phyloP scores from a whole-genome alignment of 1,140 invertebrate genomes.

The Formica selysi region DNA sequence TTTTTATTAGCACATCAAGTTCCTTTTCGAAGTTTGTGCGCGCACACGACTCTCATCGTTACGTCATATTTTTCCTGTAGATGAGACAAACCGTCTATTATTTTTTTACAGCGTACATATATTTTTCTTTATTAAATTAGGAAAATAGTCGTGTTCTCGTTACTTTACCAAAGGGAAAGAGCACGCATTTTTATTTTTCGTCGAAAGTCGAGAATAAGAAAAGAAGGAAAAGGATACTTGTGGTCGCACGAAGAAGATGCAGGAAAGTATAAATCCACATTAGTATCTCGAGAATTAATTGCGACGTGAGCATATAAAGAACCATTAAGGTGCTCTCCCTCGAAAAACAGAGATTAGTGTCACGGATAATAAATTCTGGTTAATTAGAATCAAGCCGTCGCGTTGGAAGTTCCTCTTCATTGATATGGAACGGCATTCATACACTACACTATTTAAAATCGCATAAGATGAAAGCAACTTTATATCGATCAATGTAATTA shows the following conservation, averaged over 20 bases:
- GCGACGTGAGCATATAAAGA: constrained; percentile 70
- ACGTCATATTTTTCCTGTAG: not conserved
- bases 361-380: constrained; percentile 73
- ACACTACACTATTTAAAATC: constrained; percentile 63
- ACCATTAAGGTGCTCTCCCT: constrained; percentile 67
- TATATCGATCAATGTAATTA: constrained; percentile 69
- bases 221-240: constrained; percentile 20
- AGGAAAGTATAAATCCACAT: constrained; percentile 52
- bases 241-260: not conserved
- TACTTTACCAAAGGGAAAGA: not conserved
- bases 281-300: constrained; percentile 46
- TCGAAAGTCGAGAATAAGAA: not conserved
- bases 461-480: constrained; percentile 63
- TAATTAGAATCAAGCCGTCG: constrained; percentile 72
- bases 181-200: not conserved
- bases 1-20: not conserved
- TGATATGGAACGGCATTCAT: constrained; percentile 63
- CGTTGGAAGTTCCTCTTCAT: constrained; percentile 65
- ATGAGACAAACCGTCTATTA: not conserved
- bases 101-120: constrained; percentile 11
- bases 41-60: not conserved
- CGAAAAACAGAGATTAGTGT: constrained; percentile 48
- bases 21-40: constrained; percentile 4
- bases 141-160: constrained; percentile 2
- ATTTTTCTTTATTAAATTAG: constrained; percentile 30